phyloP scores from a whole-genome alignment of 2,797 vertebrate species.

The Nyctalus aviator region DNA sequence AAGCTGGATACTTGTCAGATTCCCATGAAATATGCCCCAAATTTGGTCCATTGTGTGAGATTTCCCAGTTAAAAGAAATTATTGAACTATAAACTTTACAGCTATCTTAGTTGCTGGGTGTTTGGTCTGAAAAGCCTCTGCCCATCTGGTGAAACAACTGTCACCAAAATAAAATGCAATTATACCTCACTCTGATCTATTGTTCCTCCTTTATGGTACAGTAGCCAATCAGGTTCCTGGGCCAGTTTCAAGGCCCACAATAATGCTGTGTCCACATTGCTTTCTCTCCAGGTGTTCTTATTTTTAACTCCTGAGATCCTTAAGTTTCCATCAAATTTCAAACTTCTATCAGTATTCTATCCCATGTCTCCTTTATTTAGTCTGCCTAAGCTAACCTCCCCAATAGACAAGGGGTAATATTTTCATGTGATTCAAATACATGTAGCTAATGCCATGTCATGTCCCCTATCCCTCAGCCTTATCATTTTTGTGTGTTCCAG shows the following conservation, averaged over 20 bases:
- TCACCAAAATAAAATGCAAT: neutral
- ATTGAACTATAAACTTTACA: constrained; percentile 2
- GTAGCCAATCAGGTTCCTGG: neutral
- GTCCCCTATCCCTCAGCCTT: neutral
- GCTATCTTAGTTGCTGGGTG: neutral
- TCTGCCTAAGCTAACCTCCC: neutral
- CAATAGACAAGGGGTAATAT: neutral
- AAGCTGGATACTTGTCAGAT: neutral
- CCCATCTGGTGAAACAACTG: neutral
- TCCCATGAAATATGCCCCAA: neutral
- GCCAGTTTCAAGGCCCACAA: neutral
- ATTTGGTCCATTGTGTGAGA: constrained; percentile 34
- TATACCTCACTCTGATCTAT: neutral
- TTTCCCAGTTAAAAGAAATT: constrained; percentile 18
- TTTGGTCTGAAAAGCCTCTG: constrained; percentile 54
- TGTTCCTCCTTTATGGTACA: neutral
- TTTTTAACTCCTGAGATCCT: neutral
- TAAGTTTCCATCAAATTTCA: constrained; percentile 47
- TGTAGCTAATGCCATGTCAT: neutral
- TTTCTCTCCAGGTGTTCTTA: constrained; percentile 43
- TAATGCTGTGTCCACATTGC: neutral
- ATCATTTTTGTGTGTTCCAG: neutral
- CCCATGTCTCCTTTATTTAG: neutral
- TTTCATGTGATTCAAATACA: constrained; percentile 31
- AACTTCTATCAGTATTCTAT: neutral